phyloP scores from a whole-genome alignment of 2,113 vertebrate species.

The Paradoxurus hermaphroditus region DNA sequence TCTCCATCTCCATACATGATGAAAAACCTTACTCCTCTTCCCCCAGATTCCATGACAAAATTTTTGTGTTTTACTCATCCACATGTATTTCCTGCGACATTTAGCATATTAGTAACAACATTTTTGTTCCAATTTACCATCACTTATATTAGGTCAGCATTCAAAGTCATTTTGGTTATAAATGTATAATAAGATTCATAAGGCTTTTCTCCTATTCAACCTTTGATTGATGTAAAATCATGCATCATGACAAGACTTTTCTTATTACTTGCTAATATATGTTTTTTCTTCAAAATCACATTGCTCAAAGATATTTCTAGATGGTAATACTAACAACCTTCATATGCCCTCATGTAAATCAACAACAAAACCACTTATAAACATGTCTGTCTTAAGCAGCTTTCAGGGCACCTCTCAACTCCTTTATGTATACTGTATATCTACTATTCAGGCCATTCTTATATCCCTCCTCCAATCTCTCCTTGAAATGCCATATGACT shows the following conservation, averaged over 20 bases:
- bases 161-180: neutral
- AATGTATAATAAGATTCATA: neutral
- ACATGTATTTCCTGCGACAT: neutral
- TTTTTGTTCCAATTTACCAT: neutral
- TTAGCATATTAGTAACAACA: neutral
- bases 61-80: neutral
- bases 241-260: neutral
- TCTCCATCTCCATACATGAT: neutral
- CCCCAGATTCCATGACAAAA: neutral
- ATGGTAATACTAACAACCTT: neutral
- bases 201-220: neutral
- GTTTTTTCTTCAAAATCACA: neutral
- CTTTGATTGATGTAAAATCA: neutral
- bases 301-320: neutral
- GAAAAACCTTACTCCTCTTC: neutral
- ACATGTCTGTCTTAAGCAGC: neutral
- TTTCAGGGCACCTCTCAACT: neutral
- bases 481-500: neutral
- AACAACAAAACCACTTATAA: neutral
- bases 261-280: neutral
- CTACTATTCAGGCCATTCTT: neutral
- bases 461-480: neutral
- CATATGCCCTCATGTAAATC: neutral
- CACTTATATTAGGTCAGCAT: neutral
- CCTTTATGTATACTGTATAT: neutral